Conservation (phyloP, 2,888 invertebrate species). For the Metopia argyrocephala region DNA sequence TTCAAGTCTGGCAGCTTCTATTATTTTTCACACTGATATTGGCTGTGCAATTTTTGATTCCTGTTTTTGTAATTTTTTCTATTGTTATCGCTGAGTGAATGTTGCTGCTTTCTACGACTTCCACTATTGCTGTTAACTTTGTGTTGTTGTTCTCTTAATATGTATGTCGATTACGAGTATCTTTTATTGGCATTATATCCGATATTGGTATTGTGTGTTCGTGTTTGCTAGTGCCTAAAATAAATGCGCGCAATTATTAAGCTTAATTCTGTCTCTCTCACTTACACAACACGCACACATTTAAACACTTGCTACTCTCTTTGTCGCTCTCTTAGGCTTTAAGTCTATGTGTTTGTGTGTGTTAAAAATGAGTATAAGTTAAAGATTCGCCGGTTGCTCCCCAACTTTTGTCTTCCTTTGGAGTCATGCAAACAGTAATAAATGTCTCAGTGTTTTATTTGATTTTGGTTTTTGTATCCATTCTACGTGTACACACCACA, state of each 20-base stretch:
- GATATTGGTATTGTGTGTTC: neutral
- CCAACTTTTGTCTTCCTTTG: neutral
- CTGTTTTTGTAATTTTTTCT: neutral
- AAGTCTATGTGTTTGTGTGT: no score
- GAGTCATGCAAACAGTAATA: constrained; percentile 12
- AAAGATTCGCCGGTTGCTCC: neutral
- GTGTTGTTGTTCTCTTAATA: constrained; percentile 9
- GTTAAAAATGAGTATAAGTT: no score
- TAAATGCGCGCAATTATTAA: constrained; percentile 44
- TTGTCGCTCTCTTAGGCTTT: no score
- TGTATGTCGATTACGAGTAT: no score
- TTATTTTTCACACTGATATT: neutral
- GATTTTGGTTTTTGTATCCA: constrained; percentile 30
- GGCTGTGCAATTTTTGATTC: neutral
- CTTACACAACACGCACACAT: neutral
- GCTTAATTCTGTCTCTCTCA: constrained; percentile 42
- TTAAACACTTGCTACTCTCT: neutral
- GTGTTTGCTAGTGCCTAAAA: neutral
- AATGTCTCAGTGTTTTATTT: constrained; percentile 31
- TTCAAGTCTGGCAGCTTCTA: constrained; percentile 16
- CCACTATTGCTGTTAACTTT: neutral
- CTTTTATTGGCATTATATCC: neutral
- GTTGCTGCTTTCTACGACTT: no score
- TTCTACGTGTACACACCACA: no score
- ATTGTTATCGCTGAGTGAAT: neutral